A percentile compares a stretch with the other conserved stretches of the same genome.
phyloP scores from a whole-genome alignment of 2,113 vertebrate genomes.

The Neodontobutis hainanensis region DNA sequence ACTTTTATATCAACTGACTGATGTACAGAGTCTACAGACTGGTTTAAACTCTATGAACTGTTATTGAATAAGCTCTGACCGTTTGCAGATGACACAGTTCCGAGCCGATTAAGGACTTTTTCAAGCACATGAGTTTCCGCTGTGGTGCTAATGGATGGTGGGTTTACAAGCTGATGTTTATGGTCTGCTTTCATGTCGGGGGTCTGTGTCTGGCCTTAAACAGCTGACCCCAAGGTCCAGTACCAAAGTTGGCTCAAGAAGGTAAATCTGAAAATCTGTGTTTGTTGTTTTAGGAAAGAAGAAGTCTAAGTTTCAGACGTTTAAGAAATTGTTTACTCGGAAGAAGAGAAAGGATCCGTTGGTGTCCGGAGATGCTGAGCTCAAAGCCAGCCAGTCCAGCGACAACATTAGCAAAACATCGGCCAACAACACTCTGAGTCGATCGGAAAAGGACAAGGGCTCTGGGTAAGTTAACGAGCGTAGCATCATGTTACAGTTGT shows the following conservation, averaged over 20 bases:
- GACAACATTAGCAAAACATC: constrained; percentile 77
- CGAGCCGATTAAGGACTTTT: constrained; percentile 48
- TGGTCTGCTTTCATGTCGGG: constrained; percentile 17
- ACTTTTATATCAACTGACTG: no score
- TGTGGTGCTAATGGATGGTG: constrained; percentile 42
- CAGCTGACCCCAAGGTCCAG: no score
- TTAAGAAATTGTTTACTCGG: constrained; percentile 90
- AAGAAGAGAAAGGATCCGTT: constrained; percentile 86
- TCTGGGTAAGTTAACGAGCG: constrained; percentile 76
- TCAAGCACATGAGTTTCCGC: constrained; percentile 54
- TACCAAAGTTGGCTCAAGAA: no score
- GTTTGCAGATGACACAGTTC: constrained; percentile 27
- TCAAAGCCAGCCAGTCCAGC: constrained; percentile 83
- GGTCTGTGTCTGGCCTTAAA: constrained; percentile 41
- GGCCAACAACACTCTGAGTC: constrained; percentile 61
- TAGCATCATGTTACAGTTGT: no score
- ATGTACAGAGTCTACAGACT: no score
- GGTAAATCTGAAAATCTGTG: background rate
- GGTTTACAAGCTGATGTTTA: constrained; percentile 37
- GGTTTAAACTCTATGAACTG: no score
- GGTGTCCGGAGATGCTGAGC: constrained; percentile 48
- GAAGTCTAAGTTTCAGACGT: constrained; percentile 91
- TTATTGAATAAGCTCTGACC: background rate
- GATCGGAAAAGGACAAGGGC: constrained; percentile 68
- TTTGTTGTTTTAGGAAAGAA: constrained; percentile 84